Conservation (phyloP, 2,888 invertebrate genomes). For the Aphidius colemani region DNA sequence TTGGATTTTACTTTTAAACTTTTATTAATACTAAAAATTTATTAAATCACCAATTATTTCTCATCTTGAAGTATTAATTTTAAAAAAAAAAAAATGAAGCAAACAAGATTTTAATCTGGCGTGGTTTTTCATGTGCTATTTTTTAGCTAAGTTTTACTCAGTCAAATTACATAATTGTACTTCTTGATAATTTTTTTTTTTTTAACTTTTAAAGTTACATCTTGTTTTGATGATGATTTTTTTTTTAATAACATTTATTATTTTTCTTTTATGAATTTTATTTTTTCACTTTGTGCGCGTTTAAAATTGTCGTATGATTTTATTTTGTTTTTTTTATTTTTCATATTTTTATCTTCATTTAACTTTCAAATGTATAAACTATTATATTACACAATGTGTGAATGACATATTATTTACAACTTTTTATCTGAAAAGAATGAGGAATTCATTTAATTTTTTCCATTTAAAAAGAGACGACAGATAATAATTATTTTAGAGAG, state of each 20-base stretch:
- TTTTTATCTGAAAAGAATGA: conserved; percentile 8
- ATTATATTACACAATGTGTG: conserved; percentile 29
- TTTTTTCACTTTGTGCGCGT: conserved; percentile 45
- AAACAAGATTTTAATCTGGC: conserved; percentile 10
- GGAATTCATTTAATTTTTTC: not conserved
- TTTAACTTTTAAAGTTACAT: conserved; percentile 41
- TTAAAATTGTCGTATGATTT: conserved; percentile 44
- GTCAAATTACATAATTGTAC: conserved; percentile 5
- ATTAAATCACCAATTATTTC: conserved; percentile 17
- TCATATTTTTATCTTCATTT: conserved; percentile 12
- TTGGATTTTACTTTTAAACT: conserved; percentile 15
- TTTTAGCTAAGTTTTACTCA: conserved; percentile 13
- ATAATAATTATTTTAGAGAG: conserved; percentile 20
- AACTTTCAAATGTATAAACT: conserved; percentile 20
- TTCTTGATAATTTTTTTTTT: not conserved
- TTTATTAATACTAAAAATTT: conserved; percentile 22
- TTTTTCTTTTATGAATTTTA: conserved; percentile 32
- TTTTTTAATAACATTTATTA: conserved; percentile 4
- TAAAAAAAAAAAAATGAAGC: conserved; percentile 16
- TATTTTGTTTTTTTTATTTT: conserved; percentile 30
- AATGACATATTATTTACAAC: conserved; percentile 43
- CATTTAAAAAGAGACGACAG: not conserved
- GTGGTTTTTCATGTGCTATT: conserved; percentile 16
- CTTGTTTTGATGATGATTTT: conserved; percentile 35
- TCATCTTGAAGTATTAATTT: conserved; percentile 21